Conservation (phyloP, 2,888 invertebrate species). For the Yponomeuta evonymella region DNA sequence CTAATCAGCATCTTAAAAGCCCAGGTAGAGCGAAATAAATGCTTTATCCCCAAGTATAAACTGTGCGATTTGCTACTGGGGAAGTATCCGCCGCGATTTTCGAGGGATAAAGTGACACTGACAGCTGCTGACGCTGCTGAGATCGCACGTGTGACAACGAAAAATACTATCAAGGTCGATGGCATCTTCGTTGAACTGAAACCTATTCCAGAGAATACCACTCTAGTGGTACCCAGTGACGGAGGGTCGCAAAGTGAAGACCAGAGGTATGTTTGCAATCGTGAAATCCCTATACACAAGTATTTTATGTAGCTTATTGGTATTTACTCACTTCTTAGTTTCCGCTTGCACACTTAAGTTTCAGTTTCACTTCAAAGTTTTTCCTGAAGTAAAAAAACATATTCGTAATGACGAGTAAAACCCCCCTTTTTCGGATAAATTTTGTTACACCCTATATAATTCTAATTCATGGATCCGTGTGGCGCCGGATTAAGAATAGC, state of each 20-base stretch:
- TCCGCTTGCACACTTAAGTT: no score
- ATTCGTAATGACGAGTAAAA: no score
- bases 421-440: no score
- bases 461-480: no score
- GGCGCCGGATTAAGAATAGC: no score
- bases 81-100: not conserved
- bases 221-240: not conserved
- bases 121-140: not conserved
- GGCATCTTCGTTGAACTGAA: not conserved
- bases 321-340: no score
- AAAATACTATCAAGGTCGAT: not conserved
- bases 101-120: not conserved
- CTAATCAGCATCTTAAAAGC: not conserved
- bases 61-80: not conserved
- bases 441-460: no score
- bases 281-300: no score
- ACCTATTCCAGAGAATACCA: not conserved
- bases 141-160: not conserved
- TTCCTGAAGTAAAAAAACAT: no score
- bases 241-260: not conserved
- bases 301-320: no score
- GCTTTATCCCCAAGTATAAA: not conserved
- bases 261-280: not conserved
- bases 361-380: no score
- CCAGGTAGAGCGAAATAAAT: not conserved